Conservation (phyloP, 2,888 invertebrate genomes). For the Amblyteles armatorius region DNA sequence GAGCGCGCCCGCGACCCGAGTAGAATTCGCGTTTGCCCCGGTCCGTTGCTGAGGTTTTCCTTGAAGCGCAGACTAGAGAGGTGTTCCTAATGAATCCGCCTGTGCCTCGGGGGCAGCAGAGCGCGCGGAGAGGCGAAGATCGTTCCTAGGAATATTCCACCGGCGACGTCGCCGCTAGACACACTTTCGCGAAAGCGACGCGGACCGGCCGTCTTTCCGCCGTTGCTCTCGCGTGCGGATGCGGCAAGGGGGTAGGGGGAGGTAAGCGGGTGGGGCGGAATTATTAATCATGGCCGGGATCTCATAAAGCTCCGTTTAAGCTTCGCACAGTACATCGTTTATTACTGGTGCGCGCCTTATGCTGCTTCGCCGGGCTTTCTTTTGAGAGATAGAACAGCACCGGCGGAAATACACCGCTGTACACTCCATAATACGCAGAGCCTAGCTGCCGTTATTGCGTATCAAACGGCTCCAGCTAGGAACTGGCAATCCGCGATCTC, state of each 20-base stretch:
- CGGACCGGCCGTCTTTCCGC: constrained; percentile 14
- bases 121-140: constrained; percentile 30
- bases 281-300: constrained; percentile 83
- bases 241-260: not conserved
- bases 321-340: constrained; percentile 80
- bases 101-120: constrained; percentile 27
- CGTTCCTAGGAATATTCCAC: constrained; percentile 18
- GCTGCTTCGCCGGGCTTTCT: constrained; percentile 71
- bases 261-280: constrained; percentile 71
- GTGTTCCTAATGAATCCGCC: constrained; percentile 47
- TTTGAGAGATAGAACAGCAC: constrained; percentile 51
- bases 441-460: constrained; percentile 60
- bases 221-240: constrained; percentile 47
- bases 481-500: constrained; percentile 30
- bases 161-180: constrained; percentile 18
- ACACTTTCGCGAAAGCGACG: constrained; percentile 18
- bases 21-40: constrained; percentile 19
- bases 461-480: constrained; percentile 55
- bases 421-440: constrained; percentile 32
- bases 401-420: constrained; percentile 74
- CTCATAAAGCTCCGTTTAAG: constrained; percentile 82
- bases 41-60: constrained; percentile 50
- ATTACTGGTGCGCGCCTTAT: constrained; percentile 72
- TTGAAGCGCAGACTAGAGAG: constrained; percentile 37
- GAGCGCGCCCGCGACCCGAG: constrained; percentile 15